A percentile compares a stretch with the other conserved stretches of the same genome.
Conservation (phyloP, 2,113 vertebrate species). For the Uropsilus gracilis region DNA sequence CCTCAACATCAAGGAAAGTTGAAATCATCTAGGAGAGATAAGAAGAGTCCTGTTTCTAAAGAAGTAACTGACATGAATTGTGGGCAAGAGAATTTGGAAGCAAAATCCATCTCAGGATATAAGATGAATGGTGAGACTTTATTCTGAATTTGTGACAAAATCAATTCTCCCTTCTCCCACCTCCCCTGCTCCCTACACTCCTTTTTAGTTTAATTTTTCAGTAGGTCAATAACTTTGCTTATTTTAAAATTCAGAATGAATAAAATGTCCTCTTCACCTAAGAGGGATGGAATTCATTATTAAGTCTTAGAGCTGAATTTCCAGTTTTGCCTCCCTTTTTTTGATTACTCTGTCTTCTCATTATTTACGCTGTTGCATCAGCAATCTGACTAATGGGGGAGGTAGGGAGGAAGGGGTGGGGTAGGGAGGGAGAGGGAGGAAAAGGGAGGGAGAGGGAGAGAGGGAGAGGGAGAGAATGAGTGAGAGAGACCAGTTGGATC, state of each 20-base stretch:
- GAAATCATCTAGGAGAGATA: background rate
- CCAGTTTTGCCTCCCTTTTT: too few relatives aligned
- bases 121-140: background rate
- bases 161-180: background rate
- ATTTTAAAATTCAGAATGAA: slow-evolving; percentile 25
- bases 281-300: background rate
- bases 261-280: background rate
- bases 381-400: background rate
- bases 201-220: background rate
- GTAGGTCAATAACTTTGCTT: background rate
- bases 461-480: too few relatives aligned
- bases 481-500: too few relatives aligned
- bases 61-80: background rate
- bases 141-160: background rate
- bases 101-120: background rate
- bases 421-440: too few relatives aligned
- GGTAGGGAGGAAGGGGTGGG: background rate
- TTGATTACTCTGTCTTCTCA: background rate
- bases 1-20: background rate
- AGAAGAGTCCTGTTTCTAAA: background rate
- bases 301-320: background rate
- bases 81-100: background rate
- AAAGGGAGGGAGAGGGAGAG: too few relatives aligned
- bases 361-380: background rate
- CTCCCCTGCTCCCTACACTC: accelerated